Evolutionary conservation across 2,113 vertebrate species (phyloP).

Genomic region (Myrmecobius fasciatus): DNA sequence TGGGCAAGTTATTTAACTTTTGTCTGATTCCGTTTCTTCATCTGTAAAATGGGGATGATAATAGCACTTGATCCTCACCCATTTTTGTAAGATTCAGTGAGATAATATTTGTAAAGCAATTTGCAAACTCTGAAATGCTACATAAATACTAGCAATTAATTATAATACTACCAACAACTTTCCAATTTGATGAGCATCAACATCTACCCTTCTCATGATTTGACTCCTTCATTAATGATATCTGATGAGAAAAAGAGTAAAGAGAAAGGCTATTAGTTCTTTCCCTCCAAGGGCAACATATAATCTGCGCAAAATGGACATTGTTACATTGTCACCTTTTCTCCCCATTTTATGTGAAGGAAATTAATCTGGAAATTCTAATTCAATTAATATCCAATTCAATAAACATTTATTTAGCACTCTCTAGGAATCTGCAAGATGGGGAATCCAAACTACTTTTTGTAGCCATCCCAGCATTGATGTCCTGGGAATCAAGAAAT

Average conservation of each 20-base stretch:
- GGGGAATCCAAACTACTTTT: neutral
- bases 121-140: neutral
- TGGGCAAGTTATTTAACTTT: neutral
- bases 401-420: neutral
- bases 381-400: neutral
- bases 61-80: neutral
- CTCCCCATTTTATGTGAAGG: neutral
- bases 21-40: neutral
- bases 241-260: neutral
- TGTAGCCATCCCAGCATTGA: neutral
- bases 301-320: neutral
- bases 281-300: neutral
- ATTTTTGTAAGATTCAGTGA: neutral
- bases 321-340: neutral
- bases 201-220: neutral
- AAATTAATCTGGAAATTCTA: too few relatives aligned
- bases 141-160: neutral
- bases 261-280: neutral
- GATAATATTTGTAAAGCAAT: neutral
- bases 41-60: neutral
- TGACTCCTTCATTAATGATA: too few relatives aligned
- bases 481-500: neutral
- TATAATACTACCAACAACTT: neutral
- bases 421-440: neutral
- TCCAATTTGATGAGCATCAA: too few relatives aligned